Percentiles rank a stretch among this genome's conserved stretches.
Evolutionary conservation across 2,888 invertebrate genomes (phyloP).

Genomic region (Metalampra italica): DNA sequence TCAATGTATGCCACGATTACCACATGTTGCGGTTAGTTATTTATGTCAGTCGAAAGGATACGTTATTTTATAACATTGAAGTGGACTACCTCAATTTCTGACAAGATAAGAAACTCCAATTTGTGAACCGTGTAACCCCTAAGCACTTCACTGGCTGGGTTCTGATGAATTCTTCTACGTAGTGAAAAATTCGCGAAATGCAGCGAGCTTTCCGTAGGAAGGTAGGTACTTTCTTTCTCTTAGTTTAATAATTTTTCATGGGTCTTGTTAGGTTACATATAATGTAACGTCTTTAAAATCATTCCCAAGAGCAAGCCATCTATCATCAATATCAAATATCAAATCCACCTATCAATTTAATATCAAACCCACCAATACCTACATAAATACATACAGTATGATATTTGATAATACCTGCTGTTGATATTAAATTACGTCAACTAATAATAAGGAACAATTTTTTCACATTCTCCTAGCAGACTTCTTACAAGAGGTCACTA

Average conservation of each 20-base stretch:
- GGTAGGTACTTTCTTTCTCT: conserved; percentile 14
- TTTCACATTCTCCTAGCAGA: neutral
- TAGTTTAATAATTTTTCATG: conserved; percentile 15
- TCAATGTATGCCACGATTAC: no score
- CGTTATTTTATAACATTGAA: no score
- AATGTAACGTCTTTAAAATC: no score
- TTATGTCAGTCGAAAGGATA: no score
- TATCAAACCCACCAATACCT: no score
- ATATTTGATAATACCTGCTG: no score
- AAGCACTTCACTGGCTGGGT: conserved; percentile 26
- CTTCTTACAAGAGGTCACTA: neutral
- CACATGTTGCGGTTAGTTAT: no score
- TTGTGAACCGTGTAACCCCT: conserved; percentile 20
- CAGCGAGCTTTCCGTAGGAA: conserved; percentile 14
- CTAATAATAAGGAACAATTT: neutral
- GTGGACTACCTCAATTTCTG: no score
- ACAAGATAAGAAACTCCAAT: neutral
- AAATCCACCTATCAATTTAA: no score
- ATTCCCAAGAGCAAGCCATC: no score
- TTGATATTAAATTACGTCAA: neutral
- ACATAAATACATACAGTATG: no score
- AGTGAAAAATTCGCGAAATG: conserved; percentile 29
- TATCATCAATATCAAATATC: no score
- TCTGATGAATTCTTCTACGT: conserved; percentile 40
- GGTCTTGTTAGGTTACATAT: neutral